A percentile compares a stretch with the other conserved stretches of the same genome.
phyloP scores from a whole-genome alignment of 92 coral and sea anemone genomes.

The Meandrina meandrites region DNA sequence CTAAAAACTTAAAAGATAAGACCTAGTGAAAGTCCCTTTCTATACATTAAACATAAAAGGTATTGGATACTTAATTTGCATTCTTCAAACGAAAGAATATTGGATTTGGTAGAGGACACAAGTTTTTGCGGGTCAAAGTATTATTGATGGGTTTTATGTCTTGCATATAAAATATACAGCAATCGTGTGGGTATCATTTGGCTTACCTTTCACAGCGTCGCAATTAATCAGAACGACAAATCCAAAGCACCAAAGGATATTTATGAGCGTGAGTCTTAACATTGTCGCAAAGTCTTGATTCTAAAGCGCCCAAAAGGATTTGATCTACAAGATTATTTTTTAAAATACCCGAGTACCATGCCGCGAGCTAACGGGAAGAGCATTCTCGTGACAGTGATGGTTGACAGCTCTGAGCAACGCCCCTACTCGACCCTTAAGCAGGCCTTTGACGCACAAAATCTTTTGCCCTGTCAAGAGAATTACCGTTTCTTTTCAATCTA shows the following conservation, averaged over 20 bases:
- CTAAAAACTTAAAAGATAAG: not conserved
- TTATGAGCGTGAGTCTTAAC: not conserved
- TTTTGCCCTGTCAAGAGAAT: not conserved
- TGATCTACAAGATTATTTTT: not conserved
- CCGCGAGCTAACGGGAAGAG: not conserved
- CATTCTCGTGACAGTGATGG: not conserved
- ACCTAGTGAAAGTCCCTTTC: not conserved
- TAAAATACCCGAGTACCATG: not conserved
- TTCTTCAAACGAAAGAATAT: not conserved
- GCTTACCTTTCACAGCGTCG: not conserved
- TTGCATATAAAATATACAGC: not conserved
- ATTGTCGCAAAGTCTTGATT: not conserved
- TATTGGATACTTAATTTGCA: not conserved
- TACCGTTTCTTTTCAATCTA: not conserved
- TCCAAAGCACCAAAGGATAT: not conserved
- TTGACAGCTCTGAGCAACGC: constrained; percentile 20
- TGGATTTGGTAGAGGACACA: not conserved
- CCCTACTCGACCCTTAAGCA: not conserved
- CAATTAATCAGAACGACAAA: not conserved
- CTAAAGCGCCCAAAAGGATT: not conserved
- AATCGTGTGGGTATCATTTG: not conserved
- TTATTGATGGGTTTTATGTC: not conserved
- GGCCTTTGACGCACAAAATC: not conserved
- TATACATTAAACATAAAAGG: not conserved
- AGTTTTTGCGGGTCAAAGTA: not conserved